phyloP scores from a whole-genome alignment of 2,113 vertebrate genomes.

The Narcine bancroftii region DNA sequence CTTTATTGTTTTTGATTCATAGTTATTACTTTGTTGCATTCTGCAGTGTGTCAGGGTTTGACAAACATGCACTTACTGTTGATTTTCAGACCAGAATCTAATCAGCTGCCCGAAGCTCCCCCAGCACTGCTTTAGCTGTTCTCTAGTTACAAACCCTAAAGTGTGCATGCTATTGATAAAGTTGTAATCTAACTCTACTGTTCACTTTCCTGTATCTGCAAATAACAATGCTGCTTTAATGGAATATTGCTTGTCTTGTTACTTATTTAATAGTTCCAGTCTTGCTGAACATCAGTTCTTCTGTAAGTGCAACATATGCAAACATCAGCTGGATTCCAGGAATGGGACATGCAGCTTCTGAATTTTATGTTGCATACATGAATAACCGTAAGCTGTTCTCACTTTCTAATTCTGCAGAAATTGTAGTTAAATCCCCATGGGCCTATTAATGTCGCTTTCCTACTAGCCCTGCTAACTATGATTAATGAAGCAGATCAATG shows the following conservation, averaged over 20 bases:
- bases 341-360: slow-evolving; percentile 47
- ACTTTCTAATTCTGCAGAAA: slow-evolving; percentile 39
- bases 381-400: slow-evolving; percentile 52
- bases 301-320: slow-evolving; percentile 52
- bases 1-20: background rate
- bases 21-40: slow-evolving; percentile 7
- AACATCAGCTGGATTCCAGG: slow-evolving; percentile 59
- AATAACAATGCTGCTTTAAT: slow-evolving; percentile 45
- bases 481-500: slow-evolving; percentile 31
- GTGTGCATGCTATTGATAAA: slow-evolving; percentile 21
- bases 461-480: slow-evolving; percentile 17
- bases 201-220: slow-evolving; percentile 8
- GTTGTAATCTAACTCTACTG: slow-evolving; percentile 31
- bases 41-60: background rate
- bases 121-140: background rate
- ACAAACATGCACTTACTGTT: background rate
- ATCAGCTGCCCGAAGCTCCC: background rate
- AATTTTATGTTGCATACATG: slow-evolving; percentile 54
- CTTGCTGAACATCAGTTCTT: slow-evolving; percentile 52
- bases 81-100: slow-evolving; percentile 25
- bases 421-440: slow-evolving; percentile 29
- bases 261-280: slow-evolving; percentile 44
- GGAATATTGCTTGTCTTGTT: slow-evolving; percentile 42
- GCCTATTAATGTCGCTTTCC: slow-evolving; percentile 21
- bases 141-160: slow-evolving; percentile 21